Conservation (phyloP, 2,113 vertebrate species). For the Gulo gulo region DNA sequence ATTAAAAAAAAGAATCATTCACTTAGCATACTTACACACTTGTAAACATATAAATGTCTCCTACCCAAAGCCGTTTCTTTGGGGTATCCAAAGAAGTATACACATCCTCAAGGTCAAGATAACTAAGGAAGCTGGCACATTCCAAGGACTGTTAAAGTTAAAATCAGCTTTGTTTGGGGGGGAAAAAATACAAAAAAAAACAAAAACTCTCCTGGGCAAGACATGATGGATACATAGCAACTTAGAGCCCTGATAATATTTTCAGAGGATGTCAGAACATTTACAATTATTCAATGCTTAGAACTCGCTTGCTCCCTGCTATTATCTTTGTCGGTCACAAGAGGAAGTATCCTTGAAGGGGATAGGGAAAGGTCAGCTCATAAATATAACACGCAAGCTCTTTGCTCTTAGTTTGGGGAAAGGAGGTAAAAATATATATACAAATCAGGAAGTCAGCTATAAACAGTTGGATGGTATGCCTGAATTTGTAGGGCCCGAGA, state of each 20-base stretch:
- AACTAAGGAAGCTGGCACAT: background rate
- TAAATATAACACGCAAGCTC: constrained; percentile 28
- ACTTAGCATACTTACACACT: background rate
- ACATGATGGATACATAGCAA: constrained; percentile 67
- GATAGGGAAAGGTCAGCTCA: constrained; percentile 41
- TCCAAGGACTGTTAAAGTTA: background rate
- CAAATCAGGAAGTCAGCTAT: background rate
- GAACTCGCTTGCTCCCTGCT: constrained; percentile 32
- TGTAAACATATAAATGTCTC: background rate
- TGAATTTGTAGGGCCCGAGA: background rate
- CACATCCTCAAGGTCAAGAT: constrained; percentile 33
- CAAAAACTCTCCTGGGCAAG: background rate
- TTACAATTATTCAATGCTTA: constrained; percentile 48
- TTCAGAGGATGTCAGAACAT: constrained; percentile 37
- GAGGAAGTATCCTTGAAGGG: constrained; percentile 44
- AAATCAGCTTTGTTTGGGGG: background rate
- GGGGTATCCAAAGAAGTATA: background rate
- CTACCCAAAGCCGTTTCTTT: background rate
- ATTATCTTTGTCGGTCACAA: constrained; percentile 54
- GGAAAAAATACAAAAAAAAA: background rate
- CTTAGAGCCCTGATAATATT: constrained; percentile 49
- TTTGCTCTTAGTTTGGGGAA: background rate
- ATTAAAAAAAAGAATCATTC: background rate
- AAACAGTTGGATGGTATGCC: background rate
- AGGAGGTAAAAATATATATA: background rate